Evolutionary conservation across 2,113 vertebrate genomes (phyloP).

Genomic region (Menidia beryllina): DNA sequence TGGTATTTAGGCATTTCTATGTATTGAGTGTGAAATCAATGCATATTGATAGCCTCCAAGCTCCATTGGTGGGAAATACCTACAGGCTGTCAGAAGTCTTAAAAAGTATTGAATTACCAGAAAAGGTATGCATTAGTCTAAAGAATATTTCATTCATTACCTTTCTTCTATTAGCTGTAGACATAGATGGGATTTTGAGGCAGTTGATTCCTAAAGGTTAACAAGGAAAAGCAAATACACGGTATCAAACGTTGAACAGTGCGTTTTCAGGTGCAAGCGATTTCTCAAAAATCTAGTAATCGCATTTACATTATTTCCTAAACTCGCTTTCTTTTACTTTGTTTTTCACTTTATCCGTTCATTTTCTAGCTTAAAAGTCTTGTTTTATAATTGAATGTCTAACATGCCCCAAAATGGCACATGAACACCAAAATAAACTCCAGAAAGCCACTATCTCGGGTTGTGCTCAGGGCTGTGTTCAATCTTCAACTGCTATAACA

Average conservation of each 20-base stretch:
- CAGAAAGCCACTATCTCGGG: constrained; percentile 13
- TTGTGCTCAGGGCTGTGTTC: constrained; percentile 7
- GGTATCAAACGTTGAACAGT: background rate
- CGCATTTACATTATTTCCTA: too few species aligned
- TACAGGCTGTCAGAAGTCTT: constrained; percentile 3
- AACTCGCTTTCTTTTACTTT: too few species aligned
- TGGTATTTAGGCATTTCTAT: background rate
- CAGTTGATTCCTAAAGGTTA: background rate
- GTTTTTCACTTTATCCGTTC: too few species aligned
- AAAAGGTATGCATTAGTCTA: background rate
- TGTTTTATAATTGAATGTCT: constrained; percentile 35
- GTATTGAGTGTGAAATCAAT: background rate
- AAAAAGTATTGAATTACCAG: background rate
- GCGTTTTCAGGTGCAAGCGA: background rate
- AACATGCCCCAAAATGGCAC: background rate
- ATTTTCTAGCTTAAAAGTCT: background rate
- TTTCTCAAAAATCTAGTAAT: too few species aligned
- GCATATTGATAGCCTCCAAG: background rate
- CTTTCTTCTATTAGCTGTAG: background rate
- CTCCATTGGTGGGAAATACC: constrained; percentile 6
- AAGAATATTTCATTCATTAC: constrained; percentile 9
- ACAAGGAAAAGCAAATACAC: background rate
- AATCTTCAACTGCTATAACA: background rate
- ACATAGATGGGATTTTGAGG: background rate
- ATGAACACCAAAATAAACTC: constrained; percentile 9